These are phyloP conservation scores for Seriola quinqueradiata DNA, from an alignment of 2,113 vertebrate species.

Conservation along the genomic window DNA sequence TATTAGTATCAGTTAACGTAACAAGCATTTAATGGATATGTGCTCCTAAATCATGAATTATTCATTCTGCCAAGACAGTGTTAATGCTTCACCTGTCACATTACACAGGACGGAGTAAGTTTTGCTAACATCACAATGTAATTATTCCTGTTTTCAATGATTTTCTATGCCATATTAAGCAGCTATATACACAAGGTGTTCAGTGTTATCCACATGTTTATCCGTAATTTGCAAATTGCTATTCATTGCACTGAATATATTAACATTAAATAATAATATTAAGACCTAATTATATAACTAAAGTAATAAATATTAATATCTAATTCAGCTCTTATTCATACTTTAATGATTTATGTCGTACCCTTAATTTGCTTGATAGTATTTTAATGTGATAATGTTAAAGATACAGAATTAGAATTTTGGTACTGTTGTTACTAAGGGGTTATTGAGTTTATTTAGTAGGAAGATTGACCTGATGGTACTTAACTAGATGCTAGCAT, in stretches of 20 bases:
- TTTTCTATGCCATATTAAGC: slow-evolving; percentile 41
- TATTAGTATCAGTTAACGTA: slow-evolving; percentile 66
- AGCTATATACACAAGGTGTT: slow-evolving; percentile 25
- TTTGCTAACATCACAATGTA: slow-evolving; percentile 53
- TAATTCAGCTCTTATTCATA: slow-evolving; percentile 25
- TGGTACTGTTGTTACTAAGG: neutral
- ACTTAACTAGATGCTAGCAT: neutral
- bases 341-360: neutral
- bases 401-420: neutral
- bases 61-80: slow-evolving; percentile 50
- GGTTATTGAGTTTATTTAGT: neutral
- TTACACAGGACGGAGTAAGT: slow-evolving; percentile 51
- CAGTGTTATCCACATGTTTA: slow-evolving; percentile 46
- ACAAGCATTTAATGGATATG: slow-evolving; percentile 65
- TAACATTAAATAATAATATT: slow-evolving; percentile 32
- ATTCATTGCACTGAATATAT: slow-evolving; percentile 35
- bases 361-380: slow-evolving; percentile 12
- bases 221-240: slow-evolving; percentile 47
- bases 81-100: slow-evolving; percentile 57
- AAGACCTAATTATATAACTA: slow-evolving; percentile 30
- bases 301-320: slow-evolving; percentile 58
- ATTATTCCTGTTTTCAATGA: slow-evolving; percentile 46
- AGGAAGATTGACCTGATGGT: neutral
- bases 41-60: slow-evolving; percentile 66
- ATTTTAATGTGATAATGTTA: slow-evolving; percentile 22